phyloP scores from a whole-genome alignment of 2,888 invertebrate species.

The Frankliniella intonsa region DNA sequence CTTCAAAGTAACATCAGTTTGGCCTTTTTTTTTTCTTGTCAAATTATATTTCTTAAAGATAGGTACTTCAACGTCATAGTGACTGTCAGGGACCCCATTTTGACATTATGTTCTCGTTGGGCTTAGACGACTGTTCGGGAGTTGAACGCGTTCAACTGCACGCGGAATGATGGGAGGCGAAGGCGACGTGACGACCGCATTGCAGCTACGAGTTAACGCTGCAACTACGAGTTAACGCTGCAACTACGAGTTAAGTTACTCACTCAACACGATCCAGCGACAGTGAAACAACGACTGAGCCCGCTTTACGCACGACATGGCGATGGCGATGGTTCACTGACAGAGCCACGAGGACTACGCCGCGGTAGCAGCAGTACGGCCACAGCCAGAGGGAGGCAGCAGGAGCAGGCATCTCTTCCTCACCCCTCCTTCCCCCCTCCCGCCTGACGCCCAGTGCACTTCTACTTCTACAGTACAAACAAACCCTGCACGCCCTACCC shows the following conservation, averaged over 20 bases:
- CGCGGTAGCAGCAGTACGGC: not conserved
- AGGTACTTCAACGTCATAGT: too few species aligned
- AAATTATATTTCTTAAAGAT: too few species aligned
- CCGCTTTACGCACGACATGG: not conserved
- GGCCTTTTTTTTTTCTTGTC: too few species aligned
- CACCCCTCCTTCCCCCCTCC: not conserved
- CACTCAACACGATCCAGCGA: constrained; percentile 35
- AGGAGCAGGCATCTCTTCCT: not conserved
- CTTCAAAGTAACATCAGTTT: too few species aligned
- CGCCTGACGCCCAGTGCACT: too few species aligned
- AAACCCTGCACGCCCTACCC: not conserved
- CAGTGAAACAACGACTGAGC: constrained; percentile 31
- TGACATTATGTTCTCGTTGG: too few species aligned
- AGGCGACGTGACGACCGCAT: not conserved
- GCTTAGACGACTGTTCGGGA: too few species aligned
- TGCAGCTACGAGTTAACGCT: not conserved
- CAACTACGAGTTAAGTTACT: not conserved
- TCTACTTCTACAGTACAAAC: too few species aligned
- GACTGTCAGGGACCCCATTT: too few species aligned
- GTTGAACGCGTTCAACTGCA: not conserved
- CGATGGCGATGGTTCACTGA: not conserved
- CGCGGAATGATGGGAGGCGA: not conserved
- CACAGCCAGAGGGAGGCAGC: not conserved
- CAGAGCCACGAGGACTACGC: not conserved
- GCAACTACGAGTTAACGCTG: not conserved